phyloP scores from a whole-genome alignment of 2,113 vertebrate species.

The Heterocephalus glaber region DNA sequence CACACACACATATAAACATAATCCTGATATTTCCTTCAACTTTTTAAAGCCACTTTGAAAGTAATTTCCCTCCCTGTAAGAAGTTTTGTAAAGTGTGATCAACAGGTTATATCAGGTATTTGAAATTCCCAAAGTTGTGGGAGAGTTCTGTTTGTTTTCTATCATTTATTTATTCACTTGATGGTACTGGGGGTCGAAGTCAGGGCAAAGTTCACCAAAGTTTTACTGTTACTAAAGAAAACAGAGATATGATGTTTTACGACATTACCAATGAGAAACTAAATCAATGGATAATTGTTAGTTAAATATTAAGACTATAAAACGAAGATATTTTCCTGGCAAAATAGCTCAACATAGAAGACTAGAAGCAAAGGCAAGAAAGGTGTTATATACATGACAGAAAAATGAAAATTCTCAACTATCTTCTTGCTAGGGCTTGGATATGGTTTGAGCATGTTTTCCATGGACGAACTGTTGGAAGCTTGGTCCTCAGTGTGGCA shows the following conservation, averaged over 20 bases:
- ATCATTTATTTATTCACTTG: not conserved
- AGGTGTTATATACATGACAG: not conserved
- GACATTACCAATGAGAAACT: not conserved
- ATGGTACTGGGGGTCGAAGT: not conserved
- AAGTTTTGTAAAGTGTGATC: not conserved
- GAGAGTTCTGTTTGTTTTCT: not conserved
- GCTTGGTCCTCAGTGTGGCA: not conserved
- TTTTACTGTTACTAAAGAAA: slow-evolving; percentile 12
- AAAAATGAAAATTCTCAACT: slow-evolving; percentile 32
- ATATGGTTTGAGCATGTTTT: not conserved
- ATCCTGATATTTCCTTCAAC: not conserved
- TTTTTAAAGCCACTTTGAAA: not conserved
- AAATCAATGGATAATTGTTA: not conserved
- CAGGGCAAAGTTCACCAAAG: not conserved
- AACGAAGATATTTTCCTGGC: not conserved
- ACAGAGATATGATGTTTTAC: slow-evolving; percentile 25
- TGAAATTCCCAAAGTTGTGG: not conserved
- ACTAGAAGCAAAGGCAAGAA: not conserved
- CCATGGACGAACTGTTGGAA: not conserved
- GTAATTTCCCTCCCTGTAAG: not conserved
- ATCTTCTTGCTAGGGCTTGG: not conserved
- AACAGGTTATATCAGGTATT: not conserved
- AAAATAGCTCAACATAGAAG: slow-evolving; percentile 28
- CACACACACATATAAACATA: not conserved
- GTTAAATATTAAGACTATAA: slow-evolving; percentile 17